phyloP scores from a whole-genome alignment of 2,113 vertebrate genomes.

The Scomber colias region DNA sequence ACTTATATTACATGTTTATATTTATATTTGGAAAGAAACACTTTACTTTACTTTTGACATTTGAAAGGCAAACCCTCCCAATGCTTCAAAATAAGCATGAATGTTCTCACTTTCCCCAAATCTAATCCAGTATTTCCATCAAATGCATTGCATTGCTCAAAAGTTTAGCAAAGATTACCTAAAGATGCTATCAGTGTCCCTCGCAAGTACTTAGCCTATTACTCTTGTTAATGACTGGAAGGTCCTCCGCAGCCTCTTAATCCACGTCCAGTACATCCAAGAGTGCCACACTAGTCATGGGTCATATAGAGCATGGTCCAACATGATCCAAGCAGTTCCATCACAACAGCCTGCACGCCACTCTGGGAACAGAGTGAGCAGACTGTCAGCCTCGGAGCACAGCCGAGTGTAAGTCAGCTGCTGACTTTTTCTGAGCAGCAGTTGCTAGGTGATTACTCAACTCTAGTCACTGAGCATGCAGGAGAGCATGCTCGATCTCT shows the following conservation, averaged over 20 bases:
- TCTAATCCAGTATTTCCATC: neutral
- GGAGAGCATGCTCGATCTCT: slow-evolving; percentile 52
- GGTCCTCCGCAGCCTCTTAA: slow-evolving; percentile 42
- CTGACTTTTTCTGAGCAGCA: slow-evolving; percentile 84
- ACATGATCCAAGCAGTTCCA: slow-evolving; percentile 29
- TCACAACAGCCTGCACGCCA: slow-evolving; percentile 14
- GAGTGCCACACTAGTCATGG: slow-evolving; percentile 16
- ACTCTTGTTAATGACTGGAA: slow-evolving; percentile 20
- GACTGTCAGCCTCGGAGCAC: slow-evolving; percentile 32
- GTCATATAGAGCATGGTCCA: slow-evolving; percentile 46
- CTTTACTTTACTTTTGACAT: neutral
- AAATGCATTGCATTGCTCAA: slow-evolving; percentile 14
- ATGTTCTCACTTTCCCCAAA: neutral
- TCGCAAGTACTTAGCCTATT: slow-evolving; percentile 33
- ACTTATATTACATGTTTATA: neutral
- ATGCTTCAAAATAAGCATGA: neutral
- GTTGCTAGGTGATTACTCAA: slow-evolving; percentile 85
- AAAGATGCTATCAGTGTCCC: slow-evolving; percentile 51
- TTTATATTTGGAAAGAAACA: neutral
- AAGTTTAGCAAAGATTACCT: slow-evolving; percentile 69
- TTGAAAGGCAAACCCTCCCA: neutral
- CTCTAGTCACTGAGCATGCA: slow-evolving; percentile 61
- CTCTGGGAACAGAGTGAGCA: slow-evolving; percentile 46
- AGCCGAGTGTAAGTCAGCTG: slow-evolving; percentile 72
- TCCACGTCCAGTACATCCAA: slow-evolving; percentile 41